Evolutionary conservation across 1,140 invertebrate species (phyloP), one percentile per base, ranked within the genome.

Genomic region (Eumaeus atala): DNA sequence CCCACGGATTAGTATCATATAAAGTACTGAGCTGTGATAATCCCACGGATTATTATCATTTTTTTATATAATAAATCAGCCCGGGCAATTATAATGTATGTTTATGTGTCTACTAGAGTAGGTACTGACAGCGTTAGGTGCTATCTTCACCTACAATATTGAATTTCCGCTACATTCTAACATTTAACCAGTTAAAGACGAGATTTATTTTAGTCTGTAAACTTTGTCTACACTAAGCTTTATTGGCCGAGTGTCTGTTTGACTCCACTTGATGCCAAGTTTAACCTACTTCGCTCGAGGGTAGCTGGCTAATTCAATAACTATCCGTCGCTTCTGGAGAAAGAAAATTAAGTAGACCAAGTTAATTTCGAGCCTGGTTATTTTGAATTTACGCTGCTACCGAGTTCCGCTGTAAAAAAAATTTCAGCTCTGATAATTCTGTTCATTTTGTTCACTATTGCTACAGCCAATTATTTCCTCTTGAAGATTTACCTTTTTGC

Each of bases 241-340:
- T 49, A 54, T 40, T 40, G 42, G 17, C 42, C 38, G 51, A 54
- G 51, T 59, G 55, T 53, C 47, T 64, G 50, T 64, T 58, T 64
- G 58, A 61, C 51, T 64, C 49, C 33, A 58, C 55, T 58, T 52
- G 55, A 53, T 47, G 54, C 51, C 40, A 50, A 68, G 58, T 68
- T 61, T 63, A 62, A 59, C 63, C 61, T 57, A 66, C 60, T 69
- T 63, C 50, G 54, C 35, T 38, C 36, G 51, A 59, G 53, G 49
- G 58, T 66, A 59, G 61, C 66, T 66, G 18, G 51, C 59, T 69
- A 66, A 69, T 66, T 69, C 62, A 64, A 66, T 70, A 67, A 70
- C 58, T 61, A 61, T 58, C 56, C 50, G 53, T 58, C 49, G 58
- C 57, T 51, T 34, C 33, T 47, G 40, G 51, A 53, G 51, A 55